Conservation (phyloP, 1,140 invertebrate genomes). For the Scaptomyza hsui region DNA sequence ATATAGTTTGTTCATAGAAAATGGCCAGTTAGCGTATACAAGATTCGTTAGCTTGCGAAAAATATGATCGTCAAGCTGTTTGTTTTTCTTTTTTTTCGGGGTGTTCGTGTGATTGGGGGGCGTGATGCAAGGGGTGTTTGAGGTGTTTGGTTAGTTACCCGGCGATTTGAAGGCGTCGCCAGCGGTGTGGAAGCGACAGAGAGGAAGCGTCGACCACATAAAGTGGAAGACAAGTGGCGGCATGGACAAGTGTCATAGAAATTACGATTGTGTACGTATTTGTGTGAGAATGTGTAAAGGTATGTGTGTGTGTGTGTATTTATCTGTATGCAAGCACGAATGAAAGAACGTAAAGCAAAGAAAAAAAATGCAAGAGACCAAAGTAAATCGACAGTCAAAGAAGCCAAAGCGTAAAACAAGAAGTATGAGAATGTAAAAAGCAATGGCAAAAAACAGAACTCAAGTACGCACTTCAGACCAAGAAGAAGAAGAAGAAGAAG, state of each 20-base stretch:
- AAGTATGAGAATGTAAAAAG: slow-evolving; percentile 30
- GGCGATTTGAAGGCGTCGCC: slow-evolving; percentile 8
- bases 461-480: slow-evolving; percentile 74
- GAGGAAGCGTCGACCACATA: slow-evolving; percentile 55
- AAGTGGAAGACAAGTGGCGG: slow-evolving; percentile 80
- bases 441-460: slow-evolving; percentile 50
- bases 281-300: slow-evolving; percentile 15
- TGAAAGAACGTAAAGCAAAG: slow-evolving; percentile 71
- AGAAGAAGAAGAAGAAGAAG: slow-evolving; percentile 65
- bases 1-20: background rate
- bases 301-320: slow-evolving; percentile 14
- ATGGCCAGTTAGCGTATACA: slow-evolving; percentile 6
- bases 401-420: slow-evolving; percentile 31
- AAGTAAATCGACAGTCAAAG: slow-evolving; percentile 38
- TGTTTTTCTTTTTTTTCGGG: slow-evolving; percentile 24
- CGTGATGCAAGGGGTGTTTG: slow-evolving; percentile 5
- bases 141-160: slow-evolving; percentile 38
- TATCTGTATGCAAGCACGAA: slow-evolving; percentile 57
- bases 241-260: slow-evolving; percentile 79
- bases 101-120: slow-evolving; percentile 6
- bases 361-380: slow-evolving; percentile 63
- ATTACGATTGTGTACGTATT: slow-evolving; percentile 51
- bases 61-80: slow-evolving; percentile 1
- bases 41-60: slow-evolving; percentile 19
- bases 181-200: slow-evolving; percentile 21